These are phyloP conservation scores for Mycteria americana DNA, from an alignment of 2,797 vertebrate species.

Conservation along the genomic window DNA sequence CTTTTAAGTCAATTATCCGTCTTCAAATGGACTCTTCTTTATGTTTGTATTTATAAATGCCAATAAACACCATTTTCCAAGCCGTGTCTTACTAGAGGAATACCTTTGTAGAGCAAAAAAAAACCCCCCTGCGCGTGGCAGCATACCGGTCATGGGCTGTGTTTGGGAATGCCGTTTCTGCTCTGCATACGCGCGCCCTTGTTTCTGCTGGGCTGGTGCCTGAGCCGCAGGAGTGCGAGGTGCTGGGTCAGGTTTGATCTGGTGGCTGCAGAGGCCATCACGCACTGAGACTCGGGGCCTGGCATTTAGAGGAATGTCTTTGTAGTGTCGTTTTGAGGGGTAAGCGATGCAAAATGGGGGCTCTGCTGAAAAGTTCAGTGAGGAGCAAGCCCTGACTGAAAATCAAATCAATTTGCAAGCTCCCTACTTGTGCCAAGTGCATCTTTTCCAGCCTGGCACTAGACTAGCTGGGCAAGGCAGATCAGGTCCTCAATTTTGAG, in stretches of 20 bases:
- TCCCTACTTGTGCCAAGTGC: neutral
- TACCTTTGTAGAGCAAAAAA: neutral
- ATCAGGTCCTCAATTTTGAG: fast-evolving
- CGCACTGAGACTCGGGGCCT: neutral
- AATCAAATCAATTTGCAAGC: fast-evolving
- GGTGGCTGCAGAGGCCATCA: neutral
- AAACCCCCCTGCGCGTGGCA: too few species aligned
- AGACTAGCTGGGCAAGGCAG: fast-evolving
- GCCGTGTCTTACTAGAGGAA: neutral
- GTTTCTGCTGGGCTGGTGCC: neutral
- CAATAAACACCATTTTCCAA: constrained; percentile 65
- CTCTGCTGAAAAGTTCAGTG: fast-evolving
- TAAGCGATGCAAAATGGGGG: fast-evolving
- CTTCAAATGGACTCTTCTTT: constrained; percentile 43
- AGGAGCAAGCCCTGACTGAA: neutral
- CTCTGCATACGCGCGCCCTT: fast-evolving
- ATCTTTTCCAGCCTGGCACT: fast-evolving
- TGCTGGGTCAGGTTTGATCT: too few species aligned
- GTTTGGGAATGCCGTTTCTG: neutral
- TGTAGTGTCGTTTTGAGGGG: fast-evolving
- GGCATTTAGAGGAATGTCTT: fast-evolving
- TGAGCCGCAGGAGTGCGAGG: neutral
- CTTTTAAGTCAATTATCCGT: constrained; percentile 39
- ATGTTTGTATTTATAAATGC: constrained; percentile 67
- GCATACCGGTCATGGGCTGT: fast-evolving